Conservation (phyloP, 2,113 vertebrate genomes). For the Furnarius figulus region DNA sequence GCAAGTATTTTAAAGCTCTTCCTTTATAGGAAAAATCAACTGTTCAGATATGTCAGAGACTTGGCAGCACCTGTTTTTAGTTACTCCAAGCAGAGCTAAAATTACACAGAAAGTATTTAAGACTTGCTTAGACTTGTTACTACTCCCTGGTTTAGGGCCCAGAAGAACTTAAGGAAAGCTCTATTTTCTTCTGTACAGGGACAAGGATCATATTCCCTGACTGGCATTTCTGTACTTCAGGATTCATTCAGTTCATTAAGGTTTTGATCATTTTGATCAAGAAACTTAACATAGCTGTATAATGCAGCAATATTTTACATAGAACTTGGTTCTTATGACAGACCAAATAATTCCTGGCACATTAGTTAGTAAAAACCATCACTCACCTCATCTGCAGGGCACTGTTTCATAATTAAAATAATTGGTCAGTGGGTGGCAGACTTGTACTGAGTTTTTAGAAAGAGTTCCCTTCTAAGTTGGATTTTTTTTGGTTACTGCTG, state of each 20-base stretch:
- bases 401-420: not conserved
- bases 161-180: not conserved
- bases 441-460: not conserved
- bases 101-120: not conserved
- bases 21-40: not conserved
- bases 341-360: not conserved
- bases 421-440: conserved; percentile 51
- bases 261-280: not conserved
- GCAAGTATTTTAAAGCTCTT: not conserved
- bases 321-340: not conserved
- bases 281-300: not conserved
- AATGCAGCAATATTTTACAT: not conserved
- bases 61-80: not conserved
- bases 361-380: not conserved
- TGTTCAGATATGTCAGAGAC: not conserved
- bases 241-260: not conserved
- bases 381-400: not conserved
- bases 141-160: not conserved
- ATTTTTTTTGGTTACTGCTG: not conserved
- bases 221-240: not conserved
- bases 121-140: not conserved
- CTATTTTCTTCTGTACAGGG: not conserved
- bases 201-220: not conserved
- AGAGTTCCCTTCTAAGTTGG: not conserved
- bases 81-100: not conserved